phyloP scores from a whole-genome alignment of 1,140 invertebrate genomes.

The Drosophila truncata region DNA sequence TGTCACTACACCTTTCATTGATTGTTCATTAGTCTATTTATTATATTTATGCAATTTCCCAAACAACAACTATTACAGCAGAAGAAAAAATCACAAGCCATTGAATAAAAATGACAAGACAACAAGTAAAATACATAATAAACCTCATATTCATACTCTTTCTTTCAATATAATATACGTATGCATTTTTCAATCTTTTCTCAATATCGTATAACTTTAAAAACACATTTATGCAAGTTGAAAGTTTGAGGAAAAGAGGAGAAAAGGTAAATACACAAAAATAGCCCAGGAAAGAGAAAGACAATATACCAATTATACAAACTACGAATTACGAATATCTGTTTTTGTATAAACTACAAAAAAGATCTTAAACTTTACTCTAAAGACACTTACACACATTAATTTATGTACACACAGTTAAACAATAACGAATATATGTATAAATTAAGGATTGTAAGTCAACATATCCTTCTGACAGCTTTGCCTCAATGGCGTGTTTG shows the following conservation, averaged over 20 bases:
- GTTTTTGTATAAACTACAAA: constrained; percentile 44
- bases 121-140: constrained; percentile 1
- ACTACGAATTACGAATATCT: constrained; percentile 13
- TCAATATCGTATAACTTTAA: not conserved
- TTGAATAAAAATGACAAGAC: not conserved
- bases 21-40: not conserved
- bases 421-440: constrained; percentile 9
- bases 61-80: not conserved
- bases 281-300: constrained; percentile 1
- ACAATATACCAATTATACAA: constrained; percentile 12
- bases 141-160: not conserved
- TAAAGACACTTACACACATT: constrained; percentile 6
- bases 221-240: constrained; percentile 28
- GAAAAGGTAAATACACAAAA: not conserved
- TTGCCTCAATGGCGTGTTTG: not conserved
- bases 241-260: not conserved
- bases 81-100: not conserved
- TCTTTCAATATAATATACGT: not conserved
- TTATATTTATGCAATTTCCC: not conserved
- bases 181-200: not conserved
- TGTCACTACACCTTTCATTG: not conserved
- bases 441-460: constrained; percentile 5
- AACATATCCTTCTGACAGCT: constrained; percentile 9
- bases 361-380: constrained; percentile 27
- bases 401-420: constrained; percentile 3